Evolutionary conservation across 2,113 vertebrate species (phyloP).

Genomic region (Chitala chitala): DNA sequence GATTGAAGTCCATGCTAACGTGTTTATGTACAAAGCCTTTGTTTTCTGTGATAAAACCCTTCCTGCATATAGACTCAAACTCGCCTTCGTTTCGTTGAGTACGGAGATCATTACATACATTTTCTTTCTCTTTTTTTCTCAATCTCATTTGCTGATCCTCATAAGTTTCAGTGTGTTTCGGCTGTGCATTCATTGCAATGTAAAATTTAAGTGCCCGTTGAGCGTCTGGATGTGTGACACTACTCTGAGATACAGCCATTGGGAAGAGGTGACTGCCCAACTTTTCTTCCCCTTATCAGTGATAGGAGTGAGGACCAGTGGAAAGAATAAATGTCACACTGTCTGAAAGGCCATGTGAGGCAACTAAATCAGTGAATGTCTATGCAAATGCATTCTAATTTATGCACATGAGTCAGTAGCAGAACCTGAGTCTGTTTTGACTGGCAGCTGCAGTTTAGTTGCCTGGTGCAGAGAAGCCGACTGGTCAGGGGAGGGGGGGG

Average conservation of each 20-base stretch:
- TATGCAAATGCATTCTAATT: slow-evolving; percentile 56
- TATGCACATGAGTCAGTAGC: slow-evolving; percentile 15
- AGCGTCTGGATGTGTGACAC: not conserved
- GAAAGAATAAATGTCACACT: slow-evolving; percentile 21
- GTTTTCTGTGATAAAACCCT: too few species aligned
- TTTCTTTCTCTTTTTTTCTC: too few species aligned
- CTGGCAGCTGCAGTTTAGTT: slow-evolving; percentile 73
- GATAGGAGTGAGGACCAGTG: slow-evolving; percentile 7
- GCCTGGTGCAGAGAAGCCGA: slow-evolving; percentile 60
- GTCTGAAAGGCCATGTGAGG: slow-evolving; percentile 8
- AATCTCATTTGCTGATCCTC: not conserved
- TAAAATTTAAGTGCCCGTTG: not conserved
- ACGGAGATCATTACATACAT: too few species aligned
- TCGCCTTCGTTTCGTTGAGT: too few species aligned
- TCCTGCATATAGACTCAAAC: too few species aligned
- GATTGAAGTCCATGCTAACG: too few species aligned
- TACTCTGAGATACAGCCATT: not conserved
- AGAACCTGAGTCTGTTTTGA: slow-evolving; percentile 59
- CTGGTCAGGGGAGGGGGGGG: slow-evolving; percentile 52
- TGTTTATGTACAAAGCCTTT: too few species aligned
- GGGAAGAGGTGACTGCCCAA: not conserved
- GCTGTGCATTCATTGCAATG: not conserved
- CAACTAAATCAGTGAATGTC: slow-evolving; percentile 8
- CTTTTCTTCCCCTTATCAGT: not conserved
- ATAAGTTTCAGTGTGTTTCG: not conserved